Conservation (phyloP, 2,113 vertebrate genomes). For the Pipa parva region DNA sequence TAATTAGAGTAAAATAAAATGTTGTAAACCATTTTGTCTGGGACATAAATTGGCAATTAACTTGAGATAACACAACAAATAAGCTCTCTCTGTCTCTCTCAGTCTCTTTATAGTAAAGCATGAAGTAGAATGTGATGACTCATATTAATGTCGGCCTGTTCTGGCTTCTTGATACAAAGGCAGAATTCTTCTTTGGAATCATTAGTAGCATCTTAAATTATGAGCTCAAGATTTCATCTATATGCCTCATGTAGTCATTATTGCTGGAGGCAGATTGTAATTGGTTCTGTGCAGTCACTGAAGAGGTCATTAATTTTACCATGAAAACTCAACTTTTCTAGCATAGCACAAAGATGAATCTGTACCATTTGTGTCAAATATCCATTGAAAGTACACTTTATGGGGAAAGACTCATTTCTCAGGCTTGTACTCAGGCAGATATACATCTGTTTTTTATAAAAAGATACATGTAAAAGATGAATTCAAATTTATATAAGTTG, state of each 20-base stretch:
- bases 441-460: too few species aligned
- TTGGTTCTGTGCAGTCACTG: neutral
- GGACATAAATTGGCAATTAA: too few species aligned
- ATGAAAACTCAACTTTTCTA: constrained; percentile 13
- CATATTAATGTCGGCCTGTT: neutral
- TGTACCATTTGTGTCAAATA: constrained; percentile 12
- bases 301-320: constrained; percentile 9
- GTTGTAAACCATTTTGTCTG: too few species aligned
- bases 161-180: constrained; percentile 8
- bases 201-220: constrained; percentile 13
- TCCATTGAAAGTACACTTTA: neutral
- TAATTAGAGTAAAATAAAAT: too few species aligned
- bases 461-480: too few species aligned
- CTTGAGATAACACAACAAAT: neutral
- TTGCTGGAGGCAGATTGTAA: constrained; percentile 7
- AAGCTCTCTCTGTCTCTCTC: too few species aligned
- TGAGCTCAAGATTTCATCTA: neutral
- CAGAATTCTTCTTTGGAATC: constrained; percentile 2
- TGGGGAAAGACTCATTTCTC: neutral
- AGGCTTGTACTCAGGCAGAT: neutral
- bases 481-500: too few species aligned
- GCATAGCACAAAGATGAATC: constrained; percentile 4
- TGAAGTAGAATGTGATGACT: neutral
- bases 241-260: neutral
- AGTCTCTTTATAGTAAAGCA: neutral